These are phyloP conservation scores for Adelphocoris suturalis DNA, from an alignment of 2,888 invertebrate species.

Conservation along the genomic window DNA sequence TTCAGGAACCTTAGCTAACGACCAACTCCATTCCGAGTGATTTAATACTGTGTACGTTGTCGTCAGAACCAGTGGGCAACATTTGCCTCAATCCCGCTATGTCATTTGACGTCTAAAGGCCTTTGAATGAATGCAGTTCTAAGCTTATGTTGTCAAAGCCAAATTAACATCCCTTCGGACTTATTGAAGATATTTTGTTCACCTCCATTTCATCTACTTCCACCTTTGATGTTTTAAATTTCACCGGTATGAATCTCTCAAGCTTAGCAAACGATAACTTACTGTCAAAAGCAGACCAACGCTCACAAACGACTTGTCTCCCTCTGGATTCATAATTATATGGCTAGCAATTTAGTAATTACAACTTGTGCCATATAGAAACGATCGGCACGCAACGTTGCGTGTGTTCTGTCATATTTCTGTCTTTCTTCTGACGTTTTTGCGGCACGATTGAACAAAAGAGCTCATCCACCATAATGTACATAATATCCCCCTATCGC, in stretches of 20 bases:
- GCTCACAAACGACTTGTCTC: slow-evolving; percentile 13
- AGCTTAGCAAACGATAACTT: neutral
- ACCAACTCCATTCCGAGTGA: too few species aligned
- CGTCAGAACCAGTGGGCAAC: too few species aligned
- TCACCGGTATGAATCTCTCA: neutral
- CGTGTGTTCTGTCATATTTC: slow-evolving; percentile 1
- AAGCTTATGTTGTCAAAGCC: too few species aligned
- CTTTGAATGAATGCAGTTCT: too few species aligned
- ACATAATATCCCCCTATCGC: neutral
- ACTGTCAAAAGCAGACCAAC: slow-evolving; percentile 16
- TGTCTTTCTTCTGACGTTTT: neutral
- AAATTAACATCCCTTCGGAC: too few species aligned
- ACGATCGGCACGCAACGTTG: slow-evolving; percentile 1
- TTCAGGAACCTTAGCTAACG: too few species aligned
- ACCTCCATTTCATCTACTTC: too few species aligned
- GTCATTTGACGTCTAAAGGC: too few species aligned
- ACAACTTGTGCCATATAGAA: neutral
- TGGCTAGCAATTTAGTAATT: slow-evolving; percentile 12
- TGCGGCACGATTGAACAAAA: slow-evolving; percentile 10
- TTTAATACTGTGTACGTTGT: too few species aligned
- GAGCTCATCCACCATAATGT: neutral
- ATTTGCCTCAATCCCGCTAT: too few species aligned
- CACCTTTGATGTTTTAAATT: neutral
- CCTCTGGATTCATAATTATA: slow-evolving; percentile 5
- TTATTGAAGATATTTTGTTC: too few species aligned